Conservation (phyloP, 2,797 vertebrate species). For the Melanotaenia boesemani region DNA sequence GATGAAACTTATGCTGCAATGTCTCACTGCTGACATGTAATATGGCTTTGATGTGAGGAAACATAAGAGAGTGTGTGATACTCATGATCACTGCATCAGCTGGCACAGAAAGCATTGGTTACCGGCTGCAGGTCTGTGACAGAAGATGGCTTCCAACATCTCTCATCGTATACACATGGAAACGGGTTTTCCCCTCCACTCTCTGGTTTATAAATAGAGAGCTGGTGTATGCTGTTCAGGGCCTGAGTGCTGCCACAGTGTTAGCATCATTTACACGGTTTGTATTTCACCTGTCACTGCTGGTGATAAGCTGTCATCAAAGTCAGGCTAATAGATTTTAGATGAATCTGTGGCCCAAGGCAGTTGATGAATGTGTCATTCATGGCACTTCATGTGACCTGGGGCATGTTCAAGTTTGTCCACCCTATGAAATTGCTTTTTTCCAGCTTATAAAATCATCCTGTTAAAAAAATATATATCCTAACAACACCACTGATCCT, state of each 20-base stretch:
- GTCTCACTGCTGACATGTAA: constrained; percentile 35
- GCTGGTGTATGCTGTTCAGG: constrained; percentile 23
- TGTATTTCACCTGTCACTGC: constrained; percentile 68
- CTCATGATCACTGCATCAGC: constrained; percentile 20
- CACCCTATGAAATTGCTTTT: not conserved
- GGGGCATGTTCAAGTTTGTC: constrained; percentile 19
- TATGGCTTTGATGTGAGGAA: constrained; percentile 36
- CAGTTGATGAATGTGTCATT: constrained; percentile 50
- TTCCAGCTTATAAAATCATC: not conserved
- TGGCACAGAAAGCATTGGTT: constrained; percentile 44
- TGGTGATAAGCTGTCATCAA: constrained; percentile 63
- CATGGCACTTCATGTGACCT: constrained; percentile 31
- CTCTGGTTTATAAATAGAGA: constrained; percentile 67
- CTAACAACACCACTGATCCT: not conserved
- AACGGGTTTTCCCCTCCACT: constrained; percentile 53
- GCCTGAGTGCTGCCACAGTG: constrained; percentile 7
- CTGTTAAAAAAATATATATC: not conserved
- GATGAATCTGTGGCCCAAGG: constrained; percentile 44
- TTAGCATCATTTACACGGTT: constrained; percentile 56
- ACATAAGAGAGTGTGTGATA: constrained; percentile 38
- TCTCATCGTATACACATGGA: constrained; percentile 25
- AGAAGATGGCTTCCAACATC: constrained; percentile 49
- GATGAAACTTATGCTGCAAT: constrained; percentile 39
- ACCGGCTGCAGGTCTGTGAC: constrained; percentile 36
- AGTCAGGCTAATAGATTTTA: constrained; percentile 62